Evolutionary conservation across 2,888 invertebrate species (phyloP).

Genomic region (Megamerina dolium): DNA sequence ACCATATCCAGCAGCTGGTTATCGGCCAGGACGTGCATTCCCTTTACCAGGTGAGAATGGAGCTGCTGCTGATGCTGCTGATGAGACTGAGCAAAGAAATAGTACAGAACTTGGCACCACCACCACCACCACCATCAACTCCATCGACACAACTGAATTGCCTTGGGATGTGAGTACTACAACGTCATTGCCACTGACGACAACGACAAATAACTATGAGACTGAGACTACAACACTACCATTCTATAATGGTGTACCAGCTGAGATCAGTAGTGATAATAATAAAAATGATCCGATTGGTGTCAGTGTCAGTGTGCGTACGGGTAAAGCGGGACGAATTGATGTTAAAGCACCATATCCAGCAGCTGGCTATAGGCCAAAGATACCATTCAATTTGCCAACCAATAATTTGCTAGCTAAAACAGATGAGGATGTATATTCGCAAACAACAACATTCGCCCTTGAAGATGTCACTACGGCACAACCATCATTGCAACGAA

Average conservation of each 20-base stretch:
- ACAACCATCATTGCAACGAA: not conserved
- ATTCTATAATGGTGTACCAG: conserved; percentile 5
- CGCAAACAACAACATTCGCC: not conserved
- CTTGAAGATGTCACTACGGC: not conserved
- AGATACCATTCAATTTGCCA: conserved; percentile 33
- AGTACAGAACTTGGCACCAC: conserved; percentile 13
- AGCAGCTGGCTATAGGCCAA: conserved; percentile 36
- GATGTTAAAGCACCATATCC: conserved; percentile 31
- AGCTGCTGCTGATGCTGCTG: not conserved
- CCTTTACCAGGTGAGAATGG: conserved; percentile 28
- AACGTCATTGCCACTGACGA: conserved; percentile 22
- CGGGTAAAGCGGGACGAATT: conserved; percentile 16
- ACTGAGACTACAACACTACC: conserved; percentile 17
- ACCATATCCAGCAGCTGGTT: conserved; percentile 35
- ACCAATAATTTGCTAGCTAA: conserved; percentile 17
- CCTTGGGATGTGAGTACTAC: conserved; percentile 25
- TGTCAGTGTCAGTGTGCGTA: not conserved
- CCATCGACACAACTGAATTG: conserved; percentile 23
- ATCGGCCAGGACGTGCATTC: conserved; percentile 33
- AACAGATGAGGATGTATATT: not conserved
- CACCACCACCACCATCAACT: conserved; percentile 13
- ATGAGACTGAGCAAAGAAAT: too few relatives aligned
- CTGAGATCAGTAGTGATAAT: conserved; percentile 3
- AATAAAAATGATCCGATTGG: not conserved
- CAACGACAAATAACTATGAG: conserved; percentile 14